Percentiles rank a stretch among this genome's conserved stretches.
Conservation (phyloP, 2,113 vertebrate genomes). For the Pseudorasbora parva region DNA sequence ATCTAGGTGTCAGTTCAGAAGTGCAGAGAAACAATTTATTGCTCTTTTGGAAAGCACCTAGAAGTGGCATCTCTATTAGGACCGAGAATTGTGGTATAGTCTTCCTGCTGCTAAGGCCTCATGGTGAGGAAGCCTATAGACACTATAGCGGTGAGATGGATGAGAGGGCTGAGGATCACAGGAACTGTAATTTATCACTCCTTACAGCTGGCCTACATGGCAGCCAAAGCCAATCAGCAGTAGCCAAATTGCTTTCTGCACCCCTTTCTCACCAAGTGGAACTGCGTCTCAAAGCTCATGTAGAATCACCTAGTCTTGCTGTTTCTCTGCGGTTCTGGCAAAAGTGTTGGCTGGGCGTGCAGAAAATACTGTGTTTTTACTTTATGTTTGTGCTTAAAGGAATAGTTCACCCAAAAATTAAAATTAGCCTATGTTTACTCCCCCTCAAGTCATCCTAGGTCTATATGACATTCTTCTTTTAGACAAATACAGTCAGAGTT, state of each 20-base stretch:
- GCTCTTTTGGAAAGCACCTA: neutral
- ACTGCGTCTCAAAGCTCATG: slow-evolving; percentile 21
- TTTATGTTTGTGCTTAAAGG: neutral
- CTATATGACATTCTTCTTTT: too few relatives aligned
- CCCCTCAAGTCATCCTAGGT: too few relatives aligned
- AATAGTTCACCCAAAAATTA: too few relatives aligned
- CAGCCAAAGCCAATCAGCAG: slow-evolving; percentile 47
- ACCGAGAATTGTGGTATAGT: neutral
- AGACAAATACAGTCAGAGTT: too few relatives aligned
- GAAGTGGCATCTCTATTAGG: slow-evolving; percentile 5
- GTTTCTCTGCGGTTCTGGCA: neutral
- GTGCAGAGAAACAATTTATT: slow-evolving; percentile 9
- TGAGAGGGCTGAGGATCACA: slow-evolving; percentile 39
- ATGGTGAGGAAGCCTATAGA: slow-evolving; percentile 1
- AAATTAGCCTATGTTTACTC: too few relatives aligned
- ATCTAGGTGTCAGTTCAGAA: neutral
- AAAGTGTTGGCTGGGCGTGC: neutral
- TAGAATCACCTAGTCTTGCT: neutral
- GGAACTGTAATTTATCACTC: slow-evolving; percentile 50
- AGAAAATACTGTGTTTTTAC: neutral
- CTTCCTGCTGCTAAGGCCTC: neutral
- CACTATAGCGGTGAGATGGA: slow-evolving; percentile 37
- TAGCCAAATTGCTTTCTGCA: slow-evolving; percentile 52
- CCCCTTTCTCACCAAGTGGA: slow-evolving; percentile 39
- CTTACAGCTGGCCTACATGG: slow-evolving; percentile 36